A percentile compares a stretch with the other conserved stretches of the same genome.
These are phyloP conservation scores for Lampropteryx suffumata DNA, from an alignment of 2,888 invertebrate species.

Conservation along the genomic window DNA sequence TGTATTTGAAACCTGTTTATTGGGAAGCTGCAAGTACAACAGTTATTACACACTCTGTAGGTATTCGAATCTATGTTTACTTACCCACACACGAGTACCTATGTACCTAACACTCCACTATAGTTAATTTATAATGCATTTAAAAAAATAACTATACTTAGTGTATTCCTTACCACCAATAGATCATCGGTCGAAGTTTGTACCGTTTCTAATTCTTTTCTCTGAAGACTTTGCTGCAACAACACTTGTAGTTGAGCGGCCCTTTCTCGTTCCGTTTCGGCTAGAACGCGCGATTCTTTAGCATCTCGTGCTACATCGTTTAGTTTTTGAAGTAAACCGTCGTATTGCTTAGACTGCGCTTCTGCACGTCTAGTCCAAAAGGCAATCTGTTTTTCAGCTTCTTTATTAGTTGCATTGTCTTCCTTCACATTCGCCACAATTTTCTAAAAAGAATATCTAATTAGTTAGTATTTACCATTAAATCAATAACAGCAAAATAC, in stretches of 20 bases:
- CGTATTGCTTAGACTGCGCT: conserved; percentile 65
- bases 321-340: conserved; percentile 62
- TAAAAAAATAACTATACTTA: too few relatives aligned
- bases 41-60: too few relatives aligned
- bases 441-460: conserved; percentile 44
- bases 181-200: conserved; percentile 34
- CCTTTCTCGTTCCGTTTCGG: conserved; percentile 58
- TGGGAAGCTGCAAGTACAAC: conserved; percentile 24
- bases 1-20: conserved; percentile 18
- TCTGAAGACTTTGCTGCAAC: conserved; percentile 50
- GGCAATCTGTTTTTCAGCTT: conserved; percentile 59
- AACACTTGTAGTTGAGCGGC: conserved; percentile 56
- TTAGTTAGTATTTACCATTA: not conserved
- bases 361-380: conserved; percentile 65
- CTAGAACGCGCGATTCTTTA: conserved; percentile 56
- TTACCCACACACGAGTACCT: too few relatives aligned
- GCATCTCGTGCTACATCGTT: conserved; percentile 65
- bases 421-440: conserved; percentile 48
- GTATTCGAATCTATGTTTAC: too few relatives aligned
- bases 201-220: conserved; percentile 33
- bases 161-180: conserved; percentile 17
- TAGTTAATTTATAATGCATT: too few relatives aligned
- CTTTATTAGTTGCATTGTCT: conserved; percentile 52
- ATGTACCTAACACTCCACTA: too few relatives aligned
- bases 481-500: not conserved